Conservation (phyloP, 2,797 vertebrate species). For the Mus minutoides region DNA sequence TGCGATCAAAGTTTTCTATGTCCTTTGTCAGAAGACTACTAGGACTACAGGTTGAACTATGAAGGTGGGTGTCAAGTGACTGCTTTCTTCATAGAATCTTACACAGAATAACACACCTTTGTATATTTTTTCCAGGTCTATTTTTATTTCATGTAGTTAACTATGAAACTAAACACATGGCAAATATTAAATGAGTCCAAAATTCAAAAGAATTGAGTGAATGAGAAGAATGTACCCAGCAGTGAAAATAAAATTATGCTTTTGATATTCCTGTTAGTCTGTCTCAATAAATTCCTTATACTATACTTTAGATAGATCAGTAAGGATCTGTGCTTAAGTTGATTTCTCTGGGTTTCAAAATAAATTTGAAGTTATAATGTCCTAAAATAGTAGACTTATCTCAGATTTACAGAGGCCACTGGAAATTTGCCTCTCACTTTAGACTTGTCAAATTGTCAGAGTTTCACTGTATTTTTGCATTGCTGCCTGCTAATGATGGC, state of each 20-base stretch:
- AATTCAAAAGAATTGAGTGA: conserved; percentile 51
- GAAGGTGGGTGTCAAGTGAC: neutral
- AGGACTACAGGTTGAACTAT: neutral
- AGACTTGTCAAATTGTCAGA: conserved; percentile 76
- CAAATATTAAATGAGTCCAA: neutral
- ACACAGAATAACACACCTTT: neutral
- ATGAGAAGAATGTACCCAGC: neutral
- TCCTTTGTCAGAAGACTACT: neutral
- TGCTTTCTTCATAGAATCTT: neutral
- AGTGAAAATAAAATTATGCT: conserved; percentile 12
- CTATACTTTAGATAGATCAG: conserved; percentile 10
- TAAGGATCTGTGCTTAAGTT: neutral
- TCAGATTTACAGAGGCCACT: conserved; percentile 71
- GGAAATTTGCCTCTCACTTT: conserved; percentile 73
- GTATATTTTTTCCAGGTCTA: neutral
- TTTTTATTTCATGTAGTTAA: conserved; percentile 42
- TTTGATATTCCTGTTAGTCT: conserved; percentile 10
- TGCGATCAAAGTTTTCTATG: neutral
- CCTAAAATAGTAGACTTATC: conserved; percentile 60
- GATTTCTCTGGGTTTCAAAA: conserved; percentile 62
- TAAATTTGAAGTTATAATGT: conserved; percentile 72
- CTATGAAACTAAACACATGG: neutral
- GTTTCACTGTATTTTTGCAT: conserved; percentile 63
- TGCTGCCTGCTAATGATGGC: conserved; percentile 73
- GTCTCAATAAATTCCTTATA: conserved; percentile 3